Conservation (phyloP, 2,888 invertebrate species). For the Chloroclysta siterata region DNA sequence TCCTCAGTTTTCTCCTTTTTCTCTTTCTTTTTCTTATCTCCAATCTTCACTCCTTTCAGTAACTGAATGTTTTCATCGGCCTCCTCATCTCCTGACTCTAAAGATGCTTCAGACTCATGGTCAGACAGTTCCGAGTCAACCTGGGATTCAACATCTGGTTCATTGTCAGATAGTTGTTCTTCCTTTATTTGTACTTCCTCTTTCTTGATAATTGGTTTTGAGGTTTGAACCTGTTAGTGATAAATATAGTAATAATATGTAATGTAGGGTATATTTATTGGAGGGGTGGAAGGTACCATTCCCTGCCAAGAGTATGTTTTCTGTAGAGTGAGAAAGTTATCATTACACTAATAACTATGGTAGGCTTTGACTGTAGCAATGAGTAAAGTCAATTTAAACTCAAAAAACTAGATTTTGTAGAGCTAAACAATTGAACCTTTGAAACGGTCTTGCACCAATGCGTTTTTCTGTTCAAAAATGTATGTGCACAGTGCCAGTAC, state of each 20-base stretch:
- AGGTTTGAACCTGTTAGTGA: constrained; percentile 13
- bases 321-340: no score
- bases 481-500: no score
- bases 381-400: no score
- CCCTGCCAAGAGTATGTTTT: no score
- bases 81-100: constrained; percentile 39
- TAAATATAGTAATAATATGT: not conserved
- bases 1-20: constrained; percentile 74
- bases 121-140: constrained; percentile 32
- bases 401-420: no score
- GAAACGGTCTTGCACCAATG: no score
- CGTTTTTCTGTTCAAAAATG: no score
- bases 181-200: constrained; percentile 53
- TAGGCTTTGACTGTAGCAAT: no score
- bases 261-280: no score
- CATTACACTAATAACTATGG: no score
- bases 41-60: constrained; percentile 72
- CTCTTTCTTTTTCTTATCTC: constrained; percentile 69
- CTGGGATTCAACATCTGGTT: constrained; percentile 50
- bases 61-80: constrained; percentile 61
- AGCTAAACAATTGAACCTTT: no score
- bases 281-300: no score
- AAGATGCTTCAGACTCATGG: constrained; percentile 23
- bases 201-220: constrained; percentile 33
- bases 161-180: constrained; percentile 52